Base-by-base conservation (phyloP, 2,113 vertebrate genomes). In the Pundamilia nyererei region DNA sequence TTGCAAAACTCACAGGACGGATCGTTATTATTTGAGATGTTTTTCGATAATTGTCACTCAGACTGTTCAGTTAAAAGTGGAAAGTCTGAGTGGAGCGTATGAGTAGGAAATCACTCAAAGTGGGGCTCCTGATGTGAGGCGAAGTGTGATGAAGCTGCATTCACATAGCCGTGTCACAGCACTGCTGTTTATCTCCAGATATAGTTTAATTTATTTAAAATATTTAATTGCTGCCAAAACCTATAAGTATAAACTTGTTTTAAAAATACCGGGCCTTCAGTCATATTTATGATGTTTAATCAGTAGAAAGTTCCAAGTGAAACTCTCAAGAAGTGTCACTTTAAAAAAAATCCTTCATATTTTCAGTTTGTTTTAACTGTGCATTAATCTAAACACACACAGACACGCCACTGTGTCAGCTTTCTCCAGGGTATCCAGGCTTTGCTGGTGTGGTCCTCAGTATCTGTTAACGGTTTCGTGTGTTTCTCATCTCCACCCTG, bases 391-490 rank as follows among this genome's bases (percentile, higher is more conserved):
- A 38, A 24, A 49, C 15, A 60, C 40, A 81, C 21, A 49, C 55
- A 60, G 15, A 19, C 49, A 75, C 58, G 70, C 17, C 40, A 51
- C 68, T 6, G 72, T 82, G 8, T 11, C 19, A 85, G 75, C 83
- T 40, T 89, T 62, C 62, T 88, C 84, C 68, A 47, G 82, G 29
- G 70, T 79, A 90, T 93, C 92, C 88, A 89, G 6, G 83, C 81
- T 85, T 51, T 75, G 53, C 91, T 94, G 88, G 89, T 93, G 93
- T 94, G 94, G 91, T 93, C 93, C 92, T 88, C 90, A 70, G 93
- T 93, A 94, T 95, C 95, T 96, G 94, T 96, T 96, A 96, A 96
- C 96, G 95, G 96, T 96, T 96, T 93, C 31, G 72, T 89, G 68
- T 93, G 89, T 92, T 94, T 94, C 82, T 92, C 93, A 95, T 96